A percentile compares a stretch with the other conserved stretches of the same genome.
Evolutionary conservation across 2,797 vertebrate species (phyloP).

Genomic region (Serranus cabrilla): DNA sequence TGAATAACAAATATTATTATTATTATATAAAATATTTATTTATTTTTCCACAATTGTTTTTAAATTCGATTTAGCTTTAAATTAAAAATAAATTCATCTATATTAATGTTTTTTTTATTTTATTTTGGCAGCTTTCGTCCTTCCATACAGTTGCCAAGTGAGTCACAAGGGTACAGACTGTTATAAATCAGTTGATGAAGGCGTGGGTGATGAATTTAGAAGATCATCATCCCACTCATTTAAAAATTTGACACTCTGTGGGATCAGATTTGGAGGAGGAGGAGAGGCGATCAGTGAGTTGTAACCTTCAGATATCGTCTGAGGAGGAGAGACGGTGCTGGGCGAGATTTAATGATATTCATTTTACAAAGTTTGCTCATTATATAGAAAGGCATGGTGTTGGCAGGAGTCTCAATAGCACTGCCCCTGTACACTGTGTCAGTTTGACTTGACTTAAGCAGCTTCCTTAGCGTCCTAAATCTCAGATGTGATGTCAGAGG

Average conservation of each 20-base stretch:
- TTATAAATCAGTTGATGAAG: neutral
- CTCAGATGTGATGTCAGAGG: constrained; percentile 9
- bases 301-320: constrained; percentile 1
- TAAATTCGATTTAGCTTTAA: no score
- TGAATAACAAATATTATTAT: no score
- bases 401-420: neutral
- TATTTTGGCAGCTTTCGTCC: no score
- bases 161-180: neutral
- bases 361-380: neutral
- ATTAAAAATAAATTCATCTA: no score
- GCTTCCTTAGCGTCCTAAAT: neutral
- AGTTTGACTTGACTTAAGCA: constrained; percentile 4
- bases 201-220: neutral
- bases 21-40: no score
- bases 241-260: constrained; percentile 1
- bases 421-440: no score
- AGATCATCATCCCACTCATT: neutral
- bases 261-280: neutral
- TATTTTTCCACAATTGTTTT: no score
- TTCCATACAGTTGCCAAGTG: neutral
- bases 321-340: neutral
- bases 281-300: neutral
- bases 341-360: no score
- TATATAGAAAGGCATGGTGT: neutral
- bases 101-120: no score